Evolutionary conservation across 2,113 vertebrate genomes (phyloP).

Genomic region (Jaculus jaculus): DNA sequence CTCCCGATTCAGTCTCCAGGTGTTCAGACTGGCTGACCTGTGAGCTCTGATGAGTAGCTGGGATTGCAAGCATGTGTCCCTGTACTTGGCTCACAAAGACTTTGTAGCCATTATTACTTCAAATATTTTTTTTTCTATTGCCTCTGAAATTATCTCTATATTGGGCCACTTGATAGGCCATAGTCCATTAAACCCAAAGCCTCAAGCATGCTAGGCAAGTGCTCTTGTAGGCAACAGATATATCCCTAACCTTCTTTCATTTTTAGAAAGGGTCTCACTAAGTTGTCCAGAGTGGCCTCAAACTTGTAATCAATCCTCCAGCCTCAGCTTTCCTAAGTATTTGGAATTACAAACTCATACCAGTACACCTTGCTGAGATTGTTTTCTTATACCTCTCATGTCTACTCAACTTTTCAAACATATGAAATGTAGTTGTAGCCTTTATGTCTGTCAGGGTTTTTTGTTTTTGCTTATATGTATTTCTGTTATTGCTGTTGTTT

Average conservation of each 20-base stretch:
- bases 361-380: not conserved
- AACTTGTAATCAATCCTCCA: not conserved
- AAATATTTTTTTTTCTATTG: constrained; percentile 29
- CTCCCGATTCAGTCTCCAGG: not conserved
- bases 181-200: not conserved
- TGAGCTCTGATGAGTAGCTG: not conserved
- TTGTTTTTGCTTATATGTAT: not conserved
- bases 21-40: no score
- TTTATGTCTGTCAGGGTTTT: not conserved
- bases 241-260: not conserved
- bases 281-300: not conserved
- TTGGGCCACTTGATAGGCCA: not conserved
- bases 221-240: not conserved
- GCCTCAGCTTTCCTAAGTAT: not conserved
- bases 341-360: not conserved
- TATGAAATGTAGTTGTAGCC: not conserved
- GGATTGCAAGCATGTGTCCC: not conserved
- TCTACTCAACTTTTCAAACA: not conserved
- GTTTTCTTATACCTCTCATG: not conserved
- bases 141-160: not conserved
- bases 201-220: not conserved
- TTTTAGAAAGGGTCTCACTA: not conserved
- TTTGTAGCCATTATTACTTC: constrained; percentile 21
- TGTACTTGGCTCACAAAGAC: not conserved
- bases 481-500: no score